These are phyloP conservation scores for Lycopodina hypogea DNA, from an alignment of 37 sponge, comb jelly and placozoan species.

Conservation along the genomic window DNA sequence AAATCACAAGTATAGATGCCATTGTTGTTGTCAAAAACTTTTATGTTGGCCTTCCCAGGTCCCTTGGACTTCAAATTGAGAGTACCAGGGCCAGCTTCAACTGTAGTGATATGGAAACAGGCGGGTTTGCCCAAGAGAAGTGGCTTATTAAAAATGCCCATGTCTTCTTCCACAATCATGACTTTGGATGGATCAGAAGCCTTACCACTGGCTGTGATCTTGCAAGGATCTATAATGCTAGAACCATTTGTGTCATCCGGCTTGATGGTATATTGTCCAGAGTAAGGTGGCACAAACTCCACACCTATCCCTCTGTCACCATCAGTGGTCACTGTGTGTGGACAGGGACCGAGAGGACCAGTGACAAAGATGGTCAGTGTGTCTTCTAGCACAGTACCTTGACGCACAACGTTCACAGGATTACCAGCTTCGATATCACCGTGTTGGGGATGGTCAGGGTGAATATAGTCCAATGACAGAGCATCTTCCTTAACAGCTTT, in stretches of 20 bases:
- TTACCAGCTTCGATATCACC: constrained; percentile 24
- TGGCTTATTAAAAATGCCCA: constrained; percentile 29
- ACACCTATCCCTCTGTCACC: constrained; percentile 6
- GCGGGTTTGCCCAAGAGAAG: constrained; percentile 32
- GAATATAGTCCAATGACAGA: constrained; percentile 8
- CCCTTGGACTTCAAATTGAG: constrained; percentile 76
- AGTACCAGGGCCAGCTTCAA: constrained; percentile 66
- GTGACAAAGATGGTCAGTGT: constrained; percentile 2
- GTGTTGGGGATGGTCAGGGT: neutral
- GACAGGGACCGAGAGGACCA: constrained; percentile 33
- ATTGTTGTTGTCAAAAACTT: constrained; percentile 56
- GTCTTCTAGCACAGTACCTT: neutral
- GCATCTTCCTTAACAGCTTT: constrained; percentile 52
- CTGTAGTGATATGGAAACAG: constrained; percentile 58
- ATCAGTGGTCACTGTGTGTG: neutral
- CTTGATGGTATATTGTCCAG: constrained; percentile 34
- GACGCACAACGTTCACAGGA: constrained; percentile 18
- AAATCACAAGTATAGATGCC: constrained; percentile 63
- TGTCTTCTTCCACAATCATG: constrained; percentile 54
- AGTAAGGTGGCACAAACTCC: constrained; percentile 13
- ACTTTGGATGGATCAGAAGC: constrained; percentile 60
- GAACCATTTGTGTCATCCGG: constrained; percentile 8
- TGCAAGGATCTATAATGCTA: constrained; percentile 33
- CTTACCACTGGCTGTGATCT: constrained; percentile 28
- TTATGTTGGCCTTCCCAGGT: constrained; percentile 62